phyloP scores from a whole-genome alignment of 2,888 invertebrate species.

The Eretmocerus hayati region DNA sequence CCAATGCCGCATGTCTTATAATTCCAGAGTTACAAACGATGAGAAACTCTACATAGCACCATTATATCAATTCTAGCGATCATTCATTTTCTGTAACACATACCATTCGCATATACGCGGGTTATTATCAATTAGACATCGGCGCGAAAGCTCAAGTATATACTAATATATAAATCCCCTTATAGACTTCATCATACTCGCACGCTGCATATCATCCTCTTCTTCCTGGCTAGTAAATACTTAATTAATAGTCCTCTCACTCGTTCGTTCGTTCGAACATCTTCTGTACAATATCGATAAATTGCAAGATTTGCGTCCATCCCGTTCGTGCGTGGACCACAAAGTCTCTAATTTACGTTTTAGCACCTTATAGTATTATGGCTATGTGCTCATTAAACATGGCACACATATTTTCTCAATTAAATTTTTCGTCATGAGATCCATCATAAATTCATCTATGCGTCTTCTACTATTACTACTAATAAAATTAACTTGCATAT shows the following conservation, averaged over 20 bases:
- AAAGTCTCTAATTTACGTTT: slow-evolving; percentile 17
- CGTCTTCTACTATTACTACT: too few species aligned
- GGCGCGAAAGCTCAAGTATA: not conserved
- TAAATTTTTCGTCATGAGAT: slow-evolving; percentile 10
- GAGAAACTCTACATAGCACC: too few species aligned
- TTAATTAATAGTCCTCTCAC: slow-evolving; percentile 11
- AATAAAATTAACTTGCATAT: too few species aligned
- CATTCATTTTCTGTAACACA: too few species aligned
- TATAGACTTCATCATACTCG: too few species aligned
- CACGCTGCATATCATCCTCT: too few species aligned
- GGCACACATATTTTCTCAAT: slow-evolving; percentile 15
- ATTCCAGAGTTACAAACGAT: too few species aligned
- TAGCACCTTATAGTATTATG: slow-evolving; percentile 14
- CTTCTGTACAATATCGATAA: slow-evolving; percentile 10
- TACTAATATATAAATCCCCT: too few species aligned
- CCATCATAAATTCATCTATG: not conserved
- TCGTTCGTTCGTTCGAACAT: not conserved
- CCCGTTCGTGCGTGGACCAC: not conserved
- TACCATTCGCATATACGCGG: too few species aligned
- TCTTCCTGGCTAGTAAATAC: slow-evolving; percentile 5
- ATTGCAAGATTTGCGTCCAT: too few species aligned
- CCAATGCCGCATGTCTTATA: too few species aligned
- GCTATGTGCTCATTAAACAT: slow-evolving; percentile 11
- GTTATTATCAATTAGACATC: not conserved
- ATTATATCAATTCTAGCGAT: too few species aligned